Percentiles rank a stretch among this genome's conserved stretches.
These are phyloP conservation scores for Centruroides vittatus DNA, from an alignment of 1,140 invertebrate genomes.

Conservation along the genomic window DNA sequence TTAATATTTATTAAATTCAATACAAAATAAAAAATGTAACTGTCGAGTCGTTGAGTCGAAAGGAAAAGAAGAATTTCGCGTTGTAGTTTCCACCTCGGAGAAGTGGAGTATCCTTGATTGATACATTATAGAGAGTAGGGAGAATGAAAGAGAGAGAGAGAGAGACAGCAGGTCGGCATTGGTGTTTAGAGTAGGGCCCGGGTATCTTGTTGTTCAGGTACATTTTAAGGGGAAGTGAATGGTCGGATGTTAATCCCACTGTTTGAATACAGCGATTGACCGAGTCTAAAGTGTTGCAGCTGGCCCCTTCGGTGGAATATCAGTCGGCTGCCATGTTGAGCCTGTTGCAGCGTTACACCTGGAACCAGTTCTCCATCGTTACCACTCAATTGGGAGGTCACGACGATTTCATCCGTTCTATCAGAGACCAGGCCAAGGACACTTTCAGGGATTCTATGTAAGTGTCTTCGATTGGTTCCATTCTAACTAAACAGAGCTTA, in stretches of 20 bases:
- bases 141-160: no score
- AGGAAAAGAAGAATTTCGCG: no score
- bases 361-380: slow-evolving; percentile 89
- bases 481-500: neutral
- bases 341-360: slow-evolving; percentile 84
- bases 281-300: slow-evolving; percentile 42
- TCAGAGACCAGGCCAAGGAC: slow-evolving; percentile 65
- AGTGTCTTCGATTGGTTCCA: slow-evolving; percentile 12
- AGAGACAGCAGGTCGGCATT: no score
- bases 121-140: no score
- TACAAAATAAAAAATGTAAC: no score
- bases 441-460: slow-evolving; percentile 63
- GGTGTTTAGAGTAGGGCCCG: no score
- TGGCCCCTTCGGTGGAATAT: slow-evolving; percentile 85
- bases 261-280: slow-evolving; percentile 19
- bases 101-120: no score
- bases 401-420: slow-evolving; percentile 84
- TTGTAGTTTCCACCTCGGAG: no score
- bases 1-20: no score
- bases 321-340: slow-evolving; percentile 85
- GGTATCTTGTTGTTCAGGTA: no score
- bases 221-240: no score
- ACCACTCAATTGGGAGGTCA: slow-evolving; percentile 70
- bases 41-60: no score
- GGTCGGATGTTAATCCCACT: neutral